Evolutionary conservation across 2,113 vertebrate genomes (phyloP).

Genomic region (Siniperca chuatsi): DNA sequence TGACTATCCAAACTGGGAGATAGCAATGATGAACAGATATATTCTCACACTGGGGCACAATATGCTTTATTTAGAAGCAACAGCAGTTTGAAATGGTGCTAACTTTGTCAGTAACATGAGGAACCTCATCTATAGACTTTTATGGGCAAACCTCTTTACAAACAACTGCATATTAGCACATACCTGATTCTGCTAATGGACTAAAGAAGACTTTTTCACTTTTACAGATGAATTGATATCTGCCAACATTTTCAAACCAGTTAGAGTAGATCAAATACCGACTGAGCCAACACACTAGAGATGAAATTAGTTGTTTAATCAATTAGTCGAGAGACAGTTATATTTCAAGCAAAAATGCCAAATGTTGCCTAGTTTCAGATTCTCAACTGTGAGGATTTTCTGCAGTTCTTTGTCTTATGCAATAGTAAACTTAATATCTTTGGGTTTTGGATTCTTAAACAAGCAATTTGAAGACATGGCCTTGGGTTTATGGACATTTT

Average conservation of each 20-base stretch:
- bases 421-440: neutral
- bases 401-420: neutral
- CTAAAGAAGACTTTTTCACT: neutral
- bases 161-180: neutral
- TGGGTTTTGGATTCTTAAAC: neutral
- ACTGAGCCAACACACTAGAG: neutral
- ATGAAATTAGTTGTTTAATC: neutral
- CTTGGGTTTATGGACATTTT: neutral
- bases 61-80: slow-evolving; percentile 8
- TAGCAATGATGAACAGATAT: slow-evolving; percentile 5
- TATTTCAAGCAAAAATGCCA: neutral
- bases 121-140: neutral
- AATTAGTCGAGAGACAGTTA: neutral
- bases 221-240: neutral
- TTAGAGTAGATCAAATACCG: neutral
- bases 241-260: neutral
- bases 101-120: neutral
- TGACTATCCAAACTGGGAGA: neutral
- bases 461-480: neutral
- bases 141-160: neutral
- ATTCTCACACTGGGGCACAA: neutral
- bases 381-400: no score
- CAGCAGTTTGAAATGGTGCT: neutral
- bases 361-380: neutral
- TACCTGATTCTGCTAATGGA: neutral